phyloP scores from a whole-genome alignment of 2,113 vertebrate genomes.

The Corvus moneduloides region DNA sequence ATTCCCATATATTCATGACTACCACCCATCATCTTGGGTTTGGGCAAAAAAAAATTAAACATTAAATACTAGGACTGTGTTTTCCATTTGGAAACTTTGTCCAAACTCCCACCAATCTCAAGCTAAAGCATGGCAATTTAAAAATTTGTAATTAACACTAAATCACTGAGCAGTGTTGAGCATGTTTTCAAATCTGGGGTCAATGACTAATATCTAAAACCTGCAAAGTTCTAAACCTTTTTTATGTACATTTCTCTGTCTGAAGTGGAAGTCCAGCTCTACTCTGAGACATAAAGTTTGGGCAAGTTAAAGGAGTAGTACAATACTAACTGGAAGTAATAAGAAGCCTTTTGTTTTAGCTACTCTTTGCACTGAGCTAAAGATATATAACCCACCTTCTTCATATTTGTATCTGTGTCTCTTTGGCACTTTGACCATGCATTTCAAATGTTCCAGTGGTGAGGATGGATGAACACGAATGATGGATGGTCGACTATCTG shows the following conservation, averaged over 20 bases:
- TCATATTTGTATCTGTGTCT: constrained; percentile 7
- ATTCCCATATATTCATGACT: constrained; percentile 9
- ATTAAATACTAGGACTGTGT: neutral
- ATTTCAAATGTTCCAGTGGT: constrained; percentile 10
- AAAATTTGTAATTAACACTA: neutral
- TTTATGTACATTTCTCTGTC: neutral
- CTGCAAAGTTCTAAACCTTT: neutral
- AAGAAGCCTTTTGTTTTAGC: neutral
- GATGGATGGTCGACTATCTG: constrained; percentile 2
- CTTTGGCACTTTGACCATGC: neutral
- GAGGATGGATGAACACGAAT: neutral
- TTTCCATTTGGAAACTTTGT: neutral
- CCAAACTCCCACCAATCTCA: neutral
- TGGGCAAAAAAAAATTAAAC: constrained; percentile 14
- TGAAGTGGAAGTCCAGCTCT: neutral
- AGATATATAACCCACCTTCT: neutral
- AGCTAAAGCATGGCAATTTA: neutral
- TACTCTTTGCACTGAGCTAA: neutral
- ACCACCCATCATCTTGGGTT: neutral
- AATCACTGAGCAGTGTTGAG: neutral
- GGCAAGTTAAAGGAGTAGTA: neutral
- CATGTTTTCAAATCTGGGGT: neutral
- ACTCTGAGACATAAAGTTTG: neutral
- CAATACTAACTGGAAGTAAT: neutral
- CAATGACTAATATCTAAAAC: neutral